Base-by-base conservation (phyloP, 1,140 invertebrate species). In the Thereuonema tuberculata region DNA sequence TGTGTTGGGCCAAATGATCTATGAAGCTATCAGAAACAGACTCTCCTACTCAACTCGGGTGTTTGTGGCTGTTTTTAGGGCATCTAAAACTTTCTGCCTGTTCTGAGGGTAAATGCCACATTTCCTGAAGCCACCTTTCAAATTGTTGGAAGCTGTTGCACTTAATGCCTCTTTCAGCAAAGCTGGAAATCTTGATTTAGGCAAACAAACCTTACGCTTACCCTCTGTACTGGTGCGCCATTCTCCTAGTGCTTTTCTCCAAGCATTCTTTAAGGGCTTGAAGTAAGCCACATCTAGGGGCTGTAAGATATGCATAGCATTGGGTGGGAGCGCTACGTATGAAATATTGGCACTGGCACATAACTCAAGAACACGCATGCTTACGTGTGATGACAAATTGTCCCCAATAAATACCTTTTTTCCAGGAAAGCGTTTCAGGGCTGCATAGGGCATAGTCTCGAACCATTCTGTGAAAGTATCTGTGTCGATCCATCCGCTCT, bases 261-360 rank as follows among this genome's bases (percentile, higher is more conserved):
- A 43, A 43, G 37, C 37, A 12, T 12, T 43, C n/a, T 73, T 73
- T 48, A 75, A 21, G 52, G 71, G 69, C 17, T 64, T 52, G 65
- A 75, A 74, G 61, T 72, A 68, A 48, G 62, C 61, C 5, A 72
- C 67, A 64, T 74, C 74, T 20, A 77, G 61, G 3, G 74, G 72
- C 59, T 77, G 73, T 23, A 67, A 64, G 5, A 74, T 31, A 57
- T 72, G 70, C 3, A 71, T 74, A 9, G 67, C 60, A 61, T 75
- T 74, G 27, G 69, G 58, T 50, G 75, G 72, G 9, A 75, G 59
- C 55, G 65, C 70, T 21, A 74, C 59, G 55, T 73, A 73, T n/a
- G n/a, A n/a, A n/a, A n/a, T n/a, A n/a, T 43, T n/a, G 37, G 9
- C n/a, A 12, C n/a, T n/a, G 9, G 9, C 37, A 43, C 37, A 43